phyloP scores from a whole-genome alignment of 1,140 invertebrate species.

The Coptotermes formosanus region DNA sequence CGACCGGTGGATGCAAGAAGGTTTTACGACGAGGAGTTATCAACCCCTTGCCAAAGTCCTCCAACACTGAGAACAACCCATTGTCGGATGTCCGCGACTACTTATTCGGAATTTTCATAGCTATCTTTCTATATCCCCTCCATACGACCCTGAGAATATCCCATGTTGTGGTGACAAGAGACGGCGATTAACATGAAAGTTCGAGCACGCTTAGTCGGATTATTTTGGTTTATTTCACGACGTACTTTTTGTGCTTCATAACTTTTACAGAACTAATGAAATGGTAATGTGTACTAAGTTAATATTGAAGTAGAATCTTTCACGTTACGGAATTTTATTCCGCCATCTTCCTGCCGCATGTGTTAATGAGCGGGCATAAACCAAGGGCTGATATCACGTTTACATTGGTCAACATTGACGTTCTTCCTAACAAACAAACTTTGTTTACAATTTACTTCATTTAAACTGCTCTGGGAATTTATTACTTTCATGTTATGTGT shows the following conservation, averaged over 20 bases:
- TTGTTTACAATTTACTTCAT: background rate
- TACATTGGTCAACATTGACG: background rate
- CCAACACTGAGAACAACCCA: too few species aligned
- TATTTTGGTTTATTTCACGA: too few species aligned
- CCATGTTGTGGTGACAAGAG: too few species aligned
- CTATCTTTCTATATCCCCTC: too few species aligned
- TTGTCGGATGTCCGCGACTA: background rate
- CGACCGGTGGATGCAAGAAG: too few species aligned
- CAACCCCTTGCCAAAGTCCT: background rate
- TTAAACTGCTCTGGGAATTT: background rate
- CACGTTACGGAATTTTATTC: background rate
- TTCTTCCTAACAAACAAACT: background rate
- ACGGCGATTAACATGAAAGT: too few species aligned
- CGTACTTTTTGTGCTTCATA: background rate
- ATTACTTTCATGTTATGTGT: conserved; percentile 6
- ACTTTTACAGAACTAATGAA: background rate
- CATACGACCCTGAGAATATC: too few species aligned
- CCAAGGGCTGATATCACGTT: background rate
- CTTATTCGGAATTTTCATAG: too few species aligned
- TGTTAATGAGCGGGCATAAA: background rate
- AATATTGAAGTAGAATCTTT: background rate
- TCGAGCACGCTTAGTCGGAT: too few species aligned
- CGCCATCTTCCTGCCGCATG: background rate
- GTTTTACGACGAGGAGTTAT: background rate
- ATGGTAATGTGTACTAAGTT: background rate